Percentiles rank a stretch among this genome's conserved stretches.
Evolutionary conservation across 2,113 vertebrate species (phyloP).

Genomic region (Maccullochella peelii): DNA sequence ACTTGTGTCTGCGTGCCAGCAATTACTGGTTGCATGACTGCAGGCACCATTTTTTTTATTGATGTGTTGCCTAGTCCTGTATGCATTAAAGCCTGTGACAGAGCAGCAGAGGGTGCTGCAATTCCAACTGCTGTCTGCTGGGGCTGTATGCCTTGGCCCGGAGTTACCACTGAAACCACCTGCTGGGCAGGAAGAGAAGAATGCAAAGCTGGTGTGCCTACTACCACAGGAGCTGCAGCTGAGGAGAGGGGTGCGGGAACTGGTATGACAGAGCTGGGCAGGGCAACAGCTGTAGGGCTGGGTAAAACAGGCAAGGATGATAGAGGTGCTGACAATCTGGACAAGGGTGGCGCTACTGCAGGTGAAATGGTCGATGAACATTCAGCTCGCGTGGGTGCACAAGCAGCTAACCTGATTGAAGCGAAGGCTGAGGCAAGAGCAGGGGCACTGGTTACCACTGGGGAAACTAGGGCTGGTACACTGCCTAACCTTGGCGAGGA

Average conservation of each 20-base stretch:
- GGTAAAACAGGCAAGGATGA: conserved; percentile 47
- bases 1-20: conserved; percentile 64
- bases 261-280: conserved; percentile 24
- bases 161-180: conserved; percentile 36
- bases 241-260: conserved; percentile 28
- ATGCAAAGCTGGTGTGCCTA: conserved; percentile 53
- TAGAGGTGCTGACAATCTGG: conserved; percentile 44
- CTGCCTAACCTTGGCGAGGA: conserved; percentile 33
- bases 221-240: conserved; percentile 71
- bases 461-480: conserved; percentile 39
- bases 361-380: conserved; percentile 46
- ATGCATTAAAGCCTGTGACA: conserved; percentile 52
- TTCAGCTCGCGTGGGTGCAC: conserved; percentile 18
- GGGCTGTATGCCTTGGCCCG: conserved; percentile 20
- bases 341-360: conserved; percentile 25
- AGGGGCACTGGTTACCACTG: conserved; percentile 41
- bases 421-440: conserved; percentile 28
- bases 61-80: conserved; percentile 46
- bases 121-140: conserved; percentile 51
- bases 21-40: conserved; percentile 52
- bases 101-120: conserved; percentile 31
- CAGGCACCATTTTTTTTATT: conserved; percentile 58
- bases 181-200: conserved; percentile 49
- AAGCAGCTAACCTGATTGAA: conserved; percentile 37
- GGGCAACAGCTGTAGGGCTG: conserved; percentile 34